Conservation (phyloP, 2,888 invertebrate genomes). For the Spodoptera littoralis region DNA sequence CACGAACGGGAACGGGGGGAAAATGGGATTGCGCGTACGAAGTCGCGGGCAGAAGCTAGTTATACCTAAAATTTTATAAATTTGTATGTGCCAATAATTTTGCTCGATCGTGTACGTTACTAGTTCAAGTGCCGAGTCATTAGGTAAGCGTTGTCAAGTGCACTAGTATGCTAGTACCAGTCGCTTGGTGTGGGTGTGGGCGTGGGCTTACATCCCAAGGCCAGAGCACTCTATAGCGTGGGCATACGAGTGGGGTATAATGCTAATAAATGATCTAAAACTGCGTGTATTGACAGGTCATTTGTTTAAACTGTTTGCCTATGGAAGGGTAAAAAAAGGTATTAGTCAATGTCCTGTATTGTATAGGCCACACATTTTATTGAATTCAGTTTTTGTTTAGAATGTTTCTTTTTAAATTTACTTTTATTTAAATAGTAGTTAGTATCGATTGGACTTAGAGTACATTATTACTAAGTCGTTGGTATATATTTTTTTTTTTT, state of each 20-base stretch:
- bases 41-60: no score
- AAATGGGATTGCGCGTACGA: no score
- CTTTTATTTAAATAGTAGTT: no score
- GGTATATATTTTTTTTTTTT: no score
- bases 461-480: no score
- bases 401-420: no score
- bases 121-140: constrained; percentile 48
- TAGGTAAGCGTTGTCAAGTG: constrained; percentile 60
- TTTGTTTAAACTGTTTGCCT: not conserved
- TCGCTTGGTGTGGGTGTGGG: not conserved
- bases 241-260: not conserved
- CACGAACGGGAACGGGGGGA: no score
- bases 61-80: no score
- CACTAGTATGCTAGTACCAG: constrained; percentile 26
- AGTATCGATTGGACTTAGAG: no score
- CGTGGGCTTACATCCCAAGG: constrained; percentile 17
- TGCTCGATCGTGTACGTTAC: constrained; percentile 21
- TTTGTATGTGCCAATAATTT: not conserved
- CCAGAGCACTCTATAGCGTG: not conserved
- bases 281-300: not conserved
- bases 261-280: constrained; percentile 17
- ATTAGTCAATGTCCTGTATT: not conserved
- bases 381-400: no score
- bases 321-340: not conserved
- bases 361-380: no score